Evolutionary conservation across 2,888 invertebrate genomes (phyloP), one percentile per base, ranked within the genome.

Genomic region (Cartodere bifasciata): DNA sequence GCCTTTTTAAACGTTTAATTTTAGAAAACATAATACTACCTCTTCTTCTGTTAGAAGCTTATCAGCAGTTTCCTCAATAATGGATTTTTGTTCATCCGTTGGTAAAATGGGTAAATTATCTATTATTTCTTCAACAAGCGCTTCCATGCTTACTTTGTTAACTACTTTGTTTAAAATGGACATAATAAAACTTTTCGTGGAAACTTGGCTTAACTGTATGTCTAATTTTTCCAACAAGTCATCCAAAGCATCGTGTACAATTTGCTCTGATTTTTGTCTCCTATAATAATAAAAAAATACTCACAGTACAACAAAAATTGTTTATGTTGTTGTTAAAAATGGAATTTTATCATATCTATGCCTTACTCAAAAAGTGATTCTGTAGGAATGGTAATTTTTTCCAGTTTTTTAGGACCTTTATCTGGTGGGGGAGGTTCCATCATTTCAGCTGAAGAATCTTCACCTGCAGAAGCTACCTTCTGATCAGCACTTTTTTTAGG

Each of bases 61-160:
- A 32, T 56, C 54, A 1, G 57, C 55, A 10, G 48, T 42, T 2
- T 35, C 30, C 34, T 53, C 50, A 10, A 60, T 38, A 3, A 50
- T 35, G 5, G 41, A 40, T 14, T 39, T 40, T 30, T 56, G 47
- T 15, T 49, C 42, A 5, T 49, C 48, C 10, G 38, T 37, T 2
- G 48, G 42, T 29, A 49, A 44, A 4, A 45, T 37, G 9, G 53
- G 52, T 15, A 58, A 32, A 29, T 47, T 42, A 4, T 44, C 34
- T 1, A 52, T 29, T 12, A 58, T 41, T 29, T 52, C 51, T 2
- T 50, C 41, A 6, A 53, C 38, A 5, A 56, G 49, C 20, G 48
- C 47, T 4, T 40, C 20, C 5, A 53, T 39, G 31, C 51, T 54
- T 2, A 36, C 31, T n/a, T 50, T 45, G 16, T 40, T 36, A 28